Evolutionary conservation across 2,113 vertebrate species (phyloP).

Genomic region (Ia io): DNA sequence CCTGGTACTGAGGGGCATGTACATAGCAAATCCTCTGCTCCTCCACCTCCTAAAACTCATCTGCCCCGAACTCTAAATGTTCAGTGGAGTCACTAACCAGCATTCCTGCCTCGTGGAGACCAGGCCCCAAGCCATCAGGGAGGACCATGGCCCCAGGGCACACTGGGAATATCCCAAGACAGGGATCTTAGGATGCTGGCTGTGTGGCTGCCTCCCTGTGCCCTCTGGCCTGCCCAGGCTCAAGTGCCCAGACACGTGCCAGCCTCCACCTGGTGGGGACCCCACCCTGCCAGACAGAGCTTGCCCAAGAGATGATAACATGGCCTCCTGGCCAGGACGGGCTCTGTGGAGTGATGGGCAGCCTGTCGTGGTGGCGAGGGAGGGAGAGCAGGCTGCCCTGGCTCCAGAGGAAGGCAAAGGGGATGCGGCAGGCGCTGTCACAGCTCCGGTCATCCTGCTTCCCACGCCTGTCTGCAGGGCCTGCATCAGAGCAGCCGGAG

Average conservation of each 20-base stretch:
- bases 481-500: neutral
- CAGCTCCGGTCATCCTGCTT: too few species aligned
- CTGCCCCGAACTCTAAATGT: neutral
- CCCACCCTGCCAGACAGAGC: neutral
- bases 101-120: neutral
- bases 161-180: neutral
- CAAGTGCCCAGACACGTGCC: constrained; percentile 32
- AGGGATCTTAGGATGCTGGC: neutral
- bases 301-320: constrained; percentile 21
- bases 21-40: neutral
- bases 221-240: neutral
- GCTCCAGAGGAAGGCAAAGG: neutral
- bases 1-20: neutral
- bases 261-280: neutral
- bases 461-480: neutral
- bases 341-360: neutral
- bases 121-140: neutral
- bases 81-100: neutral
- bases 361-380: neutral
- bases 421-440: neutral
- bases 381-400: neutral
- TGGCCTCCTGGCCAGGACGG: neutral
- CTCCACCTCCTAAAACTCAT: neutral
- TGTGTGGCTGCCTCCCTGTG: neutral
- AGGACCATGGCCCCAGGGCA: neutral